These are phyloP conservation scores for Chloroclysta siterata DNA, from an alignment of 2,888 invertebrate genomes.

Conservation along the genomic window DNA sequence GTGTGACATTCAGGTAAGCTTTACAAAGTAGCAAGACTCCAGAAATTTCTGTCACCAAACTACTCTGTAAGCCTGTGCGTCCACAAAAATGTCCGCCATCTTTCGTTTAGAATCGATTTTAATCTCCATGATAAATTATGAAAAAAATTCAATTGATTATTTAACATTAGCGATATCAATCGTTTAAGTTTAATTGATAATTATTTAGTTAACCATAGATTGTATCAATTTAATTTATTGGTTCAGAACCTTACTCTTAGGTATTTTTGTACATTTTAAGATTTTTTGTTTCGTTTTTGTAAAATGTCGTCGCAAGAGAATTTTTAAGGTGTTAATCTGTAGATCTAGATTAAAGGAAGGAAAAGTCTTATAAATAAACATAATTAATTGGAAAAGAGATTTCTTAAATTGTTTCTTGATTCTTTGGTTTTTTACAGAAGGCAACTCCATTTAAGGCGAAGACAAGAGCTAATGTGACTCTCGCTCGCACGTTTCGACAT, in stretches of 20 bases:
- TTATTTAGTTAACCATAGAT: slow-evolving; percentile 64
- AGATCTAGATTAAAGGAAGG: slow-evolving; percentile 30
- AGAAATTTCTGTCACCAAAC: slow-evolving; percentile 24
- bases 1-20: too few species aligned
- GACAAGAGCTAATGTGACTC: too few species aligned
- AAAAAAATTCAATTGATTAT: slow-evolving; percentile 79
- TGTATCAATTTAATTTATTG: slow-evolving; percentile 48
- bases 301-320: slow-evolving; percentile 19
- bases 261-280: slow-evolving; percentile 31
- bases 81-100: slow-evolving; percentile 67
- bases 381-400: slow-evolving; percentile 26
- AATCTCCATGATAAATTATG: slow-evolving; percentile 78
- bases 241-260: slow-evolving; percentile 41
- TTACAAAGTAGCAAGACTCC: too few species aligned
- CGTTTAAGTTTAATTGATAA: slow-evolving; percentile 69
- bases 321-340: slow-evolving; percentile 31
- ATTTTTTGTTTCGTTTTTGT: slow-evolving; percentile 8
- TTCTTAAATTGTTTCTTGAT: slow-evolving; percentile 16
- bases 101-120: slow-evolving; percentile 64
- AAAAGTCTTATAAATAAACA: slow-evolving; percentile 26
- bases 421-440: neutral
- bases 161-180: slow-evolving; percentile 67
- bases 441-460: too few species aligned
- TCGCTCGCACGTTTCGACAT: too few species aligned
- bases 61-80: slow-evolving; percentile 59